These are phyloP conservation scores for Lethrus apterus DNA, from an alignment of 1,140 invertebrate species.

Conservation along the genomic window DNA sequence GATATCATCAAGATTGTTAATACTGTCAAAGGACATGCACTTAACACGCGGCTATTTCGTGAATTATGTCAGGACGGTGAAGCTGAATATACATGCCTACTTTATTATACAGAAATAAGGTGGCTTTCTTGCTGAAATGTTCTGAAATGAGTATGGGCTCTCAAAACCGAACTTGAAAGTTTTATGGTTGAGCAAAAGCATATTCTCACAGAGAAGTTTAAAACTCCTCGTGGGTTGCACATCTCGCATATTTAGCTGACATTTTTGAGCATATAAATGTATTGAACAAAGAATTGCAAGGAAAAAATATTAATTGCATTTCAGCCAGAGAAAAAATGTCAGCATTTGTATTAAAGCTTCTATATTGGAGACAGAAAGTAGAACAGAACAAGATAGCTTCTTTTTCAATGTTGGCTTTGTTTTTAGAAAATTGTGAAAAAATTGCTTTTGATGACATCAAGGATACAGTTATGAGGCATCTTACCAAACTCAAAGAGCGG, in stretches of 20 bases:
- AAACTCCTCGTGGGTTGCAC: constrained; percentile 24
- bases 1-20: constrained; percentile 24
- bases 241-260: constrained; percentile 17
- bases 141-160: constrained; percentile 22
- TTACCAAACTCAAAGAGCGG: no score
- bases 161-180: constrained; percentile 22
- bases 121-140: no score
- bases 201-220: constrained; percentile 26
- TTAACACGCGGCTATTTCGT: constrained; percentile 30
- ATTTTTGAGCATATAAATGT: constrained; percentile 12
- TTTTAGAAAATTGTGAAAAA: constrained; percentile 20
- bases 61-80: constrained; percentile 27
- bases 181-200: constrained; percentile 26
- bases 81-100: constrained; percentile 30
- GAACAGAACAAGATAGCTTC: constrained; percentile 16
- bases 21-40: constrained; percentile 24
- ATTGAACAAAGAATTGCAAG: constrained; percentile 20
- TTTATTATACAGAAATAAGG: constrained; percentile 32
- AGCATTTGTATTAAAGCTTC: no score
- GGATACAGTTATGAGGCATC: constrained; percentile 19
- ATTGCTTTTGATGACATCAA: constrained; percentile 20
- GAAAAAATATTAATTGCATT: constrained; percentile 21
- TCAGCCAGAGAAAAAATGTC: no score
- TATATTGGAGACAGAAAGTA: no score
- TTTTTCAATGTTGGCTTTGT: constrained; percentile 21